phyloP scores from a whole-genome alignment of 2,888 invertebrate species.

The Parnassius orleans region DNA sequence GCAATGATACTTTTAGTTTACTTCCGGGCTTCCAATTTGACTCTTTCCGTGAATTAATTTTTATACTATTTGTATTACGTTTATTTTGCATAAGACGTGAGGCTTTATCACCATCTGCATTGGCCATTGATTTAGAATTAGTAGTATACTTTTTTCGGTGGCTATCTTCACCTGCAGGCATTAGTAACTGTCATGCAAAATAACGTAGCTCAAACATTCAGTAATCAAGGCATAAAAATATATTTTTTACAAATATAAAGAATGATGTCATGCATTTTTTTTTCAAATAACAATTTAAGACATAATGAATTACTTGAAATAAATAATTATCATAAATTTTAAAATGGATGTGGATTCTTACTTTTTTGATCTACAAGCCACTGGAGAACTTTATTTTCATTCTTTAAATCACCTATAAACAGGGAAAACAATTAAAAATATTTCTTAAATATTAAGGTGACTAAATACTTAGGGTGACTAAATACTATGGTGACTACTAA shows the following conservation, averaged over 20 bases:
- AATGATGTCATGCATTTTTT: constrained; percentile 78
- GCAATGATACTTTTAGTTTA: constrained; percentile 9
- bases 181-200: constrained; percentile 83
- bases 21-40: constrained; percentile 18
- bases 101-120: constrained; percentile 74
- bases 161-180: constrained; percentile 82
- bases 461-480: too few relatives aligned
- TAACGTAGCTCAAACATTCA: constrained; percentile 80
- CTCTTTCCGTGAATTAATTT: constrained; percentile 43
- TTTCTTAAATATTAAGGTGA: background rate
- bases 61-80: constrained; percentile 37
- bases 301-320: constrained; percentile 12
- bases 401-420: constrained; percentile 94
- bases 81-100: constrained; percentile 54
- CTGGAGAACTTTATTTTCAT: constrained; percentile 96
- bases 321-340: constrained; percentile 46
- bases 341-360: constrained; percentile 87
- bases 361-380: constrained; percentile 98
- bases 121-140: constrained; percentile 74
- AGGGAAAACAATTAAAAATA: constrained; percentile 47
- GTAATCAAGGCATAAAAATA: constrained; percentile 71
- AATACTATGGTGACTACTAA: too few relatives aligned
- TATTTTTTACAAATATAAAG: constrained; percentile 55
- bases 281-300: constrained; percentile 46
- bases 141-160: constrained; percentile 69